Conservation (phyloP, 1,140 invertebrate genomes). For the Philaenus spumarius region DNA sequence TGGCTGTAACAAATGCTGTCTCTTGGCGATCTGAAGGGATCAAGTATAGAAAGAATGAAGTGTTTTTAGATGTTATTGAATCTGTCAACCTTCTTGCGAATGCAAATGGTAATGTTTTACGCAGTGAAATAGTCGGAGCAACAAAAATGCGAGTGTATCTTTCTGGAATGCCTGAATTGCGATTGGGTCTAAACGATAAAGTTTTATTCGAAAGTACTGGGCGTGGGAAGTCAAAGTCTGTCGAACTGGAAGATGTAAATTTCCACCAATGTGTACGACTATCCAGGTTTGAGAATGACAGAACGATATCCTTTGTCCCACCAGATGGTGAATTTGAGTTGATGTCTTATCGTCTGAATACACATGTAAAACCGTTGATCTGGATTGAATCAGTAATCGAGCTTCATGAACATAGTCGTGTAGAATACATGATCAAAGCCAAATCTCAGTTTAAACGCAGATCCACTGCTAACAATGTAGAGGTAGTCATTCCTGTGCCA, state of each 20-base stretch:
- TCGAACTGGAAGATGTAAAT: slow-evolving; percentile 98
- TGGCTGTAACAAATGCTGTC: slow-evolving; percentile 99
- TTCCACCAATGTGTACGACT: slow-evolving; percentile 99
- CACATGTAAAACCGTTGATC: slow-evolving; percentile 94
- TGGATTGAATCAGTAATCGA: slow-evolving; percentile 99
- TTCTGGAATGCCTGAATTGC: slow-evolving; percentile 99
- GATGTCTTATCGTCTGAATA: slow-evolving; percentile 99
- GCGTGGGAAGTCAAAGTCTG: slow-evolving; percentile 96
- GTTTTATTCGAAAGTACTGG: slow-evolving; percentile 98
- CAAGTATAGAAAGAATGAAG: slow-evolving; percentile 99
- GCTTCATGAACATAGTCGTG: slow-evolving; percentile 93
- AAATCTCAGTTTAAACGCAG: slow-evolving; percentile 98
- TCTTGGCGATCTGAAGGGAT: slow-evolving; percentile 99
- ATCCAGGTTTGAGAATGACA: slow-evolving; percentile 90
- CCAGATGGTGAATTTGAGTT: slow-evolving; percentile 99
- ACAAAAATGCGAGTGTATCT: slow-evolving; percentile 99
- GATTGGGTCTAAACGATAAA: slow-evolving; percentile 97
- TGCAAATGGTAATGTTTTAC: slow-evolving; percentile 94
- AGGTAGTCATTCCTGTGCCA: slow-evolving; percentile 98
- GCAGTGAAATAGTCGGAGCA: slow-evolving; percentile 97
- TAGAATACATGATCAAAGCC: slow-evolving; percentile 99
- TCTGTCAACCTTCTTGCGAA: slow-evolving; percentile 97
- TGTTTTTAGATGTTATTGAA: slow-evolving; percentile 99
- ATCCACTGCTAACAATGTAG: slow-evolving; percentile 98
- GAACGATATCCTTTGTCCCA: slow-evolving; percentile 98